phyloP scores from a whole-genome alignment of 1,140 invertebrate genomes.

The Cherax quadricarinatus region DNA sequence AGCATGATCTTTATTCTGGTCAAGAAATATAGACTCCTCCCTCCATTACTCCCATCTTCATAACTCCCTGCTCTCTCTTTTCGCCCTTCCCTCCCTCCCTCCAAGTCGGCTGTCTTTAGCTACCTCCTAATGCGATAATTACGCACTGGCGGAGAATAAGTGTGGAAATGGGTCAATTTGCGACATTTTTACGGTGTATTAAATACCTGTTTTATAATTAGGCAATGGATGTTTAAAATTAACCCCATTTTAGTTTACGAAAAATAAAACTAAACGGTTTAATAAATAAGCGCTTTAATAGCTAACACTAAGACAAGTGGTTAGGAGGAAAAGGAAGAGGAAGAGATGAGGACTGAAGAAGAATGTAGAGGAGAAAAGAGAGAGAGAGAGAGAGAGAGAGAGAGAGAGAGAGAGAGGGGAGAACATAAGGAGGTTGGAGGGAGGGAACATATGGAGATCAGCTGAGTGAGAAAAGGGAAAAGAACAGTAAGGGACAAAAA shows the following conservation, averaged over 20 bases:
- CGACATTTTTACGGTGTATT: slow-evolving; percentile 34
- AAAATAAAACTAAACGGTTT: neutral
- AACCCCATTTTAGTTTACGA: slow-evolving; percentile 21
- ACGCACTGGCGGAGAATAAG: slow-evolving; percentile 24
- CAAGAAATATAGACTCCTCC: neutral
- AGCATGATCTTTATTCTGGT: no score
- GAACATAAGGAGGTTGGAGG: neutral
- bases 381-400: neutral
- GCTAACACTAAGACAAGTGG: neutral
- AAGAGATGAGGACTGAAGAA: neutral
- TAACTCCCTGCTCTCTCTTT: neutral
- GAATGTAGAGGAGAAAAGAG: neutral
- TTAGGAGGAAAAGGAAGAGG: neutral
- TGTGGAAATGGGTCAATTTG: slow-evolving; percentile 36
- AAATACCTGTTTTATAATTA: slow-evolving; percentile 42
- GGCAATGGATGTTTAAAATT: slow-evolving; percentile 23
- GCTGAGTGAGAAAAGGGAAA: neutral
- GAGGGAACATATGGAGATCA: neutral
- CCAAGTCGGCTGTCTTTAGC: neutral
- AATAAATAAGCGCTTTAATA: slow-evolving; percentile 1
- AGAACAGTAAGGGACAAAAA: neutral
- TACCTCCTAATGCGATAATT: slow-evolving; percentile 38
- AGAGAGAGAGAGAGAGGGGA: neutral
- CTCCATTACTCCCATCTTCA: neutral
- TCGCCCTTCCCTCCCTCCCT: neutral